Conservation (phyloP, 1,140 invertebrate genomes). For the Heliconius eleuchia region DNA sequence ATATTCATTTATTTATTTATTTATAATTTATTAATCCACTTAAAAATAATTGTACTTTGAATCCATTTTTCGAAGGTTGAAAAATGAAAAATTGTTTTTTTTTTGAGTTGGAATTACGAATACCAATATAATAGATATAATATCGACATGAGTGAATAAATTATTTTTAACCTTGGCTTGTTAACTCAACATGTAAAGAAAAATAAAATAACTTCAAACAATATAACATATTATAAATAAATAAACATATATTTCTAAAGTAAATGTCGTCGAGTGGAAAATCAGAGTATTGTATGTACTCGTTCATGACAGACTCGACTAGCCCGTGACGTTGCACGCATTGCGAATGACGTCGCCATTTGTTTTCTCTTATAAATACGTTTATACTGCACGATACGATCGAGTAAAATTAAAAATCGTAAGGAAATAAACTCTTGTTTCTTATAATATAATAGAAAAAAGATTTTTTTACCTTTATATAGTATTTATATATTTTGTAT, state of each 20-base stretch:
- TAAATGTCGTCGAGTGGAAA: slow-evolving; percentile 38
- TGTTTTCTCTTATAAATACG: slow-evolving; percentile 38
- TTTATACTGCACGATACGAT: slow-evolving; percentile 25
- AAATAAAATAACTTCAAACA: not conserved
- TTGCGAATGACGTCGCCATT: slow-evolving; percentile 44
- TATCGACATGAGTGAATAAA: too few relatives aligned
- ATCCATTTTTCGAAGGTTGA: not conserved
- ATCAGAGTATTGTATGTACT: slow-evolving; percentile 33
- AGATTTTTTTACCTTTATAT: too few relatives aligned
- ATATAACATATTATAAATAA: not conserved
- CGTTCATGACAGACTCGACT: slow-evolving; percentile 40
- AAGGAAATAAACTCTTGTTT: not conserved
- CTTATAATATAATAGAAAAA: too few relatives aligned
- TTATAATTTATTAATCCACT: too few relatives aligned
- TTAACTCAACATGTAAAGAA: not conserved
- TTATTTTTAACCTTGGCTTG: not conserved
- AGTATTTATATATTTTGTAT: not conserved
- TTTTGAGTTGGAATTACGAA: not conserved
- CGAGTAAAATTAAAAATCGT: not conserved
- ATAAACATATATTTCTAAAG: slow-evolving; percentile 14
- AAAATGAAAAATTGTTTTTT: too few relatives aligned
- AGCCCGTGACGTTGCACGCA: slow-evolving; percentile 43
- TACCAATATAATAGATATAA: too few relatives aligned
- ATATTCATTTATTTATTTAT: too few relatives aligned
- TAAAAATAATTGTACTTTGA: not conserved